phyloP scores from a whole-genome alignment of 92 coral and sea anemone genomes.

The Heliopora coerulea region DNA sequence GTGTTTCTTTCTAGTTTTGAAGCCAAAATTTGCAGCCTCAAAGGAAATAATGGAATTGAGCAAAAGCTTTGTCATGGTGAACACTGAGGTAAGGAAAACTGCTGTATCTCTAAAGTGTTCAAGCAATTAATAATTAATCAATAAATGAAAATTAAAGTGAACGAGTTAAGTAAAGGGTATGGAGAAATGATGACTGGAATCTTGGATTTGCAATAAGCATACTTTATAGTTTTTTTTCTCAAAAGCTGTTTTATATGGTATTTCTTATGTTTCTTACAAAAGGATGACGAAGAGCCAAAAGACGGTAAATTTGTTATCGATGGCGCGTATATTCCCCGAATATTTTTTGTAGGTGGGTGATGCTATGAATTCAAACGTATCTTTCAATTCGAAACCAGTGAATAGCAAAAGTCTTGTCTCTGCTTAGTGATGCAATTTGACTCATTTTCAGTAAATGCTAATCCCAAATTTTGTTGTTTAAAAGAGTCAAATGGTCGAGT shows the following conservation, averaged over 20 bases:
- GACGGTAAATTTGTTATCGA: constrained; percentile 89
- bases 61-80: constrained; percentile 85
- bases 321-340: constrained; percentile 85
- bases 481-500: constrained; percentile 65
- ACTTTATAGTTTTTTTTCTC: too few relatives aligned
- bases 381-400: too few relatives aligned
- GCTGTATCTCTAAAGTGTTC: not conserved
- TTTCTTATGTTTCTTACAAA: not conserved
- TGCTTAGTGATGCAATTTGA: too few relatives aligned
- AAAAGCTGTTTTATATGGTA: not conserved
- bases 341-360: constrained; percentile 75
- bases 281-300: constrained; percentile 87
- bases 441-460: too few relatives aligned
- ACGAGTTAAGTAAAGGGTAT: too few relatives aligned
- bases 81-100: constrained; percentile 70
- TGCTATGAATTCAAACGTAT: too few relatives aligned
- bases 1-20: constrained; percentile 57
- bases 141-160: too few relatives aligned
- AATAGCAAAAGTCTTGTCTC: too few relatives aligned
- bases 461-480: not conserved
- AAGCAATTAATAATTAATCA: too few relatives aligned
- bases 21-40: constrained; percentile 80
- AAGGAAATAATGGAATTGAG: constrained; percentile 70
- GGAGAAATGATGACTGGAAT: too few relatives aligned
- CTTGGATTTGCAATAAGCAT: too few relatives aligned